A percentile compares a stretch with the other conserved stretches of the same genome.
phyloP scores from a whole-genome alignment of 23 tunicate species.

The Styela plicata region DNA sequence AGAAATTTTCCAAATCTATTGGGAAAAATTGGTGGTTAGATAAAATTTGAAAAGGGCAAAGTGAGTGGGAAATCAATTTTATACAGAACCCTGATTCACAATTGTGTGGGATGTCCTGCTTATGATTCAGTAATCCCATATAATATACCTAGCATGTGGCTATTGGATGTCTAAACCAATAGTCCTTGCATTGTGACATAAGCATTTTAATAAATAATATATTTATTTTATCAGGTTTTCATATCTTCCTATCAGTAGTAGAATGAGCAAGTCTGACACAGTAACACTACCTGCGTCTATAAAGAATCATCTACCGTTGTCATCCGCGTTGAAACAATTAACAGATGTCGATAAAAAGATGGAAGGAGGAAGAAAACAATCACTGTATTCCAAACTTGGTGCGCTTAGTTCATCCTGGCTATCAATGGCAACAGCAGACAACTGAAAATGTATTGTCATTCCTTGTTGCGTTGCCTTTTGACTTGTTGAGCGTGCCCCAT shows the following conservation, averaged over 20 bases:
- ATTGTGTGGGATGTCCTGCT: too few relatives aligned
- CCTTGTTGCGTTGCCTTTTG: too few relatives aligned
- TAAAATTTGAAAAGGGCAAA: too few relatives aligned
- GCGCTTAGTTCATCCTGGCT: conserved; percentile 92
- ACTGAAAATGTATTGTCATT: too few relatives aligned
- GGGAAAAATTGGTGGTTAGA: too few relatives aligned
- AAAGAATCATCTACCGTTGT: conserved; percentile 58
- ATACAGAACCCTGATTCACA: too few relatives aligned
- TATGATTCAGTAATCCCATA: too few relatives aligned
- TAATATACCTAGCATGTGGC: too few relatives aligned
- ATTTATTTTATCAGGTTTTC: conserved; percentile 51
- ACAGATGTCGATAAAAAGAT: conserved; percentile 44
- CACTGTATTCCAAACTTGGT: conserved; percentile 79
- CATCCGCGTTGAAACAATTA: conserved; percentile 61
- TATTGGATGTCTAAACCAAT: background rate
- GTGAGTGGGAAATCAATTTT: too few relatives aligned
- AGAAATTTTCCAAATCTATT: too few relatives aligned
- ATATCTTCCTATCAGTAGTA: conserved; percentile 65
- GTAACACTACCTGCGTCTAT: conserved; percentile 18
- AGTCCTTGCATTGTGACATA: background rate
- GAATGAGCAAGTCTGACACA: conserved; percentile 14
- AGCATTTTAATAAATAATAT: background rate
- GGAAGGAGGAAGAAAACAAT: conserved; percentile 36
- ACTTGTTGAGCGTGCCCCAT: too few relatives aligned
- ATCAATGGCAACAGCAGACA: conserved; percentile 50